Conservation (phyloP, 2,888 invertebrate species). For the Octonoba sinensis region DNA sequence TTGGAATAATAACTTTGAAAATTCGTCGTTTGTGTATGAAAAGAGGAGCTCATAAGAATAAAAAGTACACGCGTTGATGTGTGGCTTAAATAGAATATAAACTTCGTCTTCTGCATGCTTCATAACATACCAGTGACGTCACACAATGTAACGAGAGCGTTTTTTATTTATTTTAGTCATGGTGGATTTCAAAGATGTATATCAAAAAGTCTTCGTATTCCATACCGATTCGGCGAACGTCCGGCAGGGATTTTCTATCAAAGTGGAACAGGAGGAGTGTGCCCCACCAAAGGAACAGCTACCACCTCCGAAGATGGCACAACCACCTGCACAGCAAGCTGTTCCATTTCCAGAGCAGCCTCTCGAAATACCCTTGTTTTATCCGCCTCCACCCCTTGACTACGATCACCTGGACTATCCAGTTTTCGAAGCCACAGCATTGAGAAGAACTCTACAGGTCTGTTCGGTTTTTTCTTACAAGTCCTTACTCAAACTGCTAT, state of each 20-base stretch:
- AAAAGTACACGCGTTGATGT: too few species aligned
- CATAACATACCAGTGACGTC: too few species aligned
- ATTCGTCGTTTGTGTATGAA: too few species aligned
- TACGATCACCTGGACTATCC: slow-evolving; percentile 54
- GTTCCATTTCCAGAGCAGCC: background rate
- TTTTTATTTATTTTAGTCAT: slow-evolving; percentile 48
- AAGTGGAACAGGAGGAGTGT: slow-evolving; percentile 66
- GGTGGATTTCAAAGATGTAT: slow-evolving; percentile 63
- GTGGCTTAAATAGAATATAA: too few species aligned
- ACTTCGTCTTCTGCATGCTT: too few species aligned
- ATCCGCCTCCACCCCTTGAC: slow-evolving; percentile 11
- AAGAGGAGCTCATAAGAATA: too few species aligned
- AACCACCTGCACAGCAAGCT: background rate
- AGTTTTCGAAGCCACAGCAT: slow-evolving; percentile 32
- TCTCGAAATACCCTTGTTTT: background rate
- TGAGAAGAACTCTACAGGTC: slow-evolving; percentile 44
- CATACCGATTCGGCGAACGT: slow-evolving; percentile 66
- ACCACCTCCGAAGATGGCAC: background rate
- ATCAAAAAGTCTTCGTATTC: slow-evolving; percentile 66
- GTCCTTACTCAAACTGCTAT: background rate
- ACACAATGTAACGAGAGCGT: too few species aligned
- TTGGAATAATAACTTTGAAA: too few species aligned
- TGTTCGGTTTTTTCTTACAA: background rate
- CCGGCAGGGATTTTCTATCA: slow-evolving; percentile 67
- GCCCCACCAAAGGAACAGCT: background rate